phyloP scores from a whole-genome alignment of 2,797 vertebrate genomes.

The Sorex maritimensis region DNA sequence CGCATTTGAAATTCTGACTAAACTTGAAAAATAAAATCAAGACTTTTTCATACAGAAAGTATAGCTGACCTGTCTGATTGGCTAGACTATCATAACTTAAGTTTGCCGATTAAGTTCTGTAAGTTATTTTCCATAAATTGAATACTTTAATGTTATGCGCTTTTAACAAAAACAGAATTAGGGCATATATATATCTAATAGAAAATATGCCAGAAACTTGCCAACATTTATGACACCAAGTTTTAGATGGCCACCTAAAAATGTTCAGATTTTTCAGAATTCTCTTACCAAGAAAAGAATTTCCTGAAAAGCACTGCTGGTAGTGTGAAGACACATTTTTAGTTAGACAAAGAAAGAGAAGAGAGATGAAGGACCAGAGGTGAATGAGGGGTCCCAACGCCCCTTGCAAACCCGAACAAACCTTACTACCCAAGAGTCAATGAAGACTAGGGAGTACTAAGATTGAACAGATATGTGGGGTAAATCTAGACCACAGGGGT shows the following conservation, averaged over 20 bases:
- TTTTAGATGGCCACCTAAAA: background rate
- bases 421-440: background rate
- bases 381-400: background rate
- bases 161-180: conserved; percentile 55
- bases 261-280: conserved; percentile 46
- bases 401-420: background rate
- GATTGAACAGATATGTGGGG: background rate
- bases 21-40: conserved; percentile 60
- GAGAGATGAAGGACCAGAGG: background rate
- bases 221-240: background rate
- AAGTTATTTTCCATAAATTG: conserved; percentile 46
- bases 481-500: background rate
- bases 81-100: background rate
- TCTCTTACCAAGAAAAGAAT: conserved; percentile 2
- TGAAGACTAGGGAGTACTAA: background rate
- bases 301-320: background rate
- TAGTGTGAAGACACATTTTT: background rate
- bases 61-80: background rate
- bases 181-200: background rate
- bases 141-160: background rate
- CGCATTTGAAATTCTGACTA: conserved; percentile 48
- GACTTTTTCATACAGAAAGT: conserved; percentile 38
- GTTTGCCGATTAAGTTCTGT: background rate
- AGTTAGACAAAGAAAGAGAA: background rate
- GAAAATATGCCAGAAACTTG: conserved; percentile 22